Base-by-base conservation (phyloP, 1,140 invertebrate genomes). In the Zaprionus taronus region DNA sequence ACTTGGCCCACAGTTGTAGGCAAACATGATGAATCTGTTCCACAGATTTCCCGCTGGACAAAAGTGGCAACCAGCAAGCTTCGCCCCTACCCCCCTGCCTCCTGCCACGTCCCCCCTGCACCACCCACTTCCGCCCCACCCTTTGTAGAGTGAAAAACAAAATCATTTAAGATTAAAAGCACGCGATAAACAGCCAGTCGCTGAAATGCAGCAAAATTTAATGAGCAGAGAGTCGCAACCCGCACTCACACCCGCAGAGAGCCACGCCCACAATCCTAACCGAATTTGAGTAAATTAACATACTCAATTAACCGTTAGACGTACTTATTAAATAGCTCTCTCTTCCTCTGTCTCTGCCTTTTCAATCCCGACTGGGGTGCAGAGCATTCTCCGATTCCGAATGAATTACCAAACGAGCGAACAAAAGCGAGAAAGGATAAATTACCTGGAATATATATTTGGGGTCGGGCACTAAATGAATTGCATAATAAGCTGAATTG, bases 81-180 rank as follows among this genome's bases (percentile, higher is more conserved):
- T 20, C 20, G 12, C 17, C 1, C 26, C 31, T 14, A 3, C 14
- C 3, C 17, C 1, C 26, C 31, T 14, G 5, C 14, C 3, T 14
- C 12, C 22, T 15, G 4, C 34, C 28, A 31, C 28, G 28, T 31
- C 7, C 7, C 7, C 1, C 14, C 62, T 11, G 36, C 41, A 2
- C 22, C 36, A 14, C 17, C 22, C 4, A 11, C 12, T 47, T 22
- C 11, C 22, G 20, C 12, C 12, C 26, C n/a, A 24, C 31, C 31
- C 36, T 36, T 51, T 24, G 2, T 11, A 51, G 41, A 41, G 24
- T 31, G 66, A 41, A 56, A 71, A 79, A 68, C 75, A 79, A 90
- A 86, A 89, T 89, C 84, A 71, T 90, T 89, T 90, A 89, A 89
- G 84, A 90, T 89, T 84, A 89, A 89, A 87, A 81, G 76, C 84